phyloP scores from a whole-genome alignment of 1,140 invertebrate genomes.

The Chionoecetes opilio region DNA sequence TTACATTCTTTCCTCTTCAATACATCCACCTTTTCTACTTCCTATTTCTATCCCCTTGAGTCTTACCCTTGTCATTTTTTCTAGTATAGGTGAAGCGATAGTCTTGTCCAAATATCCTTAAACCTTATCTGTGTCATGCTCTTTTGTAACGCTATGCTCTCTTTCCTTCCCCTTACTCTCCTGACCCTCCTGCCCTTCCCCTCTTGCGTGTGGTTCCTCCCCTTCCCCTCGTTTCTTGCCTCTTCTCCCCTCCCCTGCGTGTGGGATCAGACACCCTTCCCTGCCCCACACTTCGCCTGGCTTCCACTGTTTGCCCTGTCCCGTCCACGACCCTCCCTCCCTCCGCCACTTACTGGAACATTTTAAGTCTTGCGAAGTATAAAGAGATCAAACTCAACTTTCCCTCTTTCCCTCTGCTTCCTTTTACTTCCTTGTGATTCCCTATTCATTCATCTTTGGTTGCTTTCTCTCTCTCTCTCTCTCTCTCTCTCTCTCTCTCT shows the following conservation, averaged over 20 bases:
- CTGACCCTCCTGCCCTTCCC: neutral
- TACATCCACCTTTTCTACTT: neutral
- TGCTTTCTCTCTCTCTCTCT: neutral
- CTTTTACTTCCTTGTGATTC: neutral
- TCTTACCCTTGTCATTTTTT: no score
- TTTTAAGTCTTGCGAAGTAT: slow-evolving; percentile 7
- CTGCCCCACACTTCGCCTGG: no score
- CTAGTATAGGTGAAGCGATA: no score
- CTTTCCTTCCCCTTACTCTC: neutral
- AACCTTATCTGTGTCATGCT: no score
- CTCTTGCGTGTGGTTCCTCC: neutral
- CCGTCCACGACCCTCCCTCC: neutral
- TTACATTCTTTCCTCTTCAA: neutral
- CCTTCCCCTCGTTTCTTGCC: neutral
- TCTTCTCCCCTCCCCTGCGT: neutral
- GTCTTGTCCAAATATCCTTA: no score
- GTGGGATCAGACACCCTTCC: no score
- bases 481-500: slow-evolving; percentile 27
- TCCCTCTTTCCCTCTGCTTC: neutral
- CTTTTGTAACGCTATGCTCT: neutral
- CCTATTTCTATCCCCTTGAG: neutral
- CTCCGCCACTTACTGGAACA: neutral
- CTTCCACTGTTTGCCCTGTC: no score
- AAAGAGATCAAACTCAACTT: neutral
- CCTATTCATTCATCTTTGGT: neutral